Evolutionary conservation across 2,888 invertebrate genomes (phyloP).

Genomic region (Conops quadrifasciatus): DNA sequence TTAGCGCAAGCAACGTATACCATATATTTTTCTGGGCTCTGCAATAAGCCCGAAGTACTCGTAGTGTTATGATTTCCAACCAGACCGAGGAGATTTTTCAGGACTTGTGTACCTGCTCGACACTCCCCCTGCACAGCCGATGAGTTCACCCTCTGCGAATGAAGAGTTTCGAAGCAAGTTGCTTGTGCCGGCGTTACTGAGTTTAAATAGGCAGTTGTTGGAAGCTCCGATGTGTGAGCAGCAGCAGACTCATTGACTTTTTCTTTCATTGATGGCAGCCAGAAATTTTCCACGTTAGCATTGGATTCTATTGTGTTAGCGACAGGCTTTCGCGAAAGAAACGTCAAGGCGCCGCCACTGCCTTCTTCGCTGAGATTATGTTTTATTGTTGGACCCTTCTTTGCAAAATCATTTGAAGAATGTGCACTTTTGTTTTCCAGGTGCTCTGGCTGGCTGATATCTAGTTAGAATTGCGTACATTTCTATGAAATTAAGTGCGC

Average conservation of each 20-base stretch:
- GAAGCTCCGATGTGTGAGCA: not conserved
- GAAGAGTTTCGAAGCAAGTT: conserved; percentile 9
- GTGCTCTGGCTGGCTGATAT: conserved; percentile 5
- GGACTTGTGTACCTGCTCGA: conserved; percentile 47
- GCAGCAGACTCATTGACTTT: conserved; percentile 40
- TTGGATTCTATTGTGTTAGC: not conserved
- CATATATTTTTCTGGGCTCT: conserved; percentile 20
- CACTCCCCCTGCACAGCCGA: conserved; percentile 25
- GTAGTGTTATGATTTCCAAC: conserved; percentile 16
- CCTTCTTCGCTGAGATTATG: not conserved
- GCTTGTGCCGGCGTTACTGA: not conserved
- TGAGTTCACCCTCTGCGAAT: conserved; percentile 10
- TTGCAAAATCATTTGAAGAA: not conserved
- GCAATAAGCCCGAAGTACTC: not conserved
- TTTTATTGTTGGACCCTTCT: not conserved
- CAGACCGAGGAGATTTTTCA: conserved; percentile 50
- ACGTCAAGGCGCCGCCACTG: too few species aligned
- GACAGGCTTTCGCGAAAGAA: not conserved
- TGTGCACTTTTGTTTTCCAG: not conserved
- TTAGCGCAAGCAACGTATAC: not conserved
- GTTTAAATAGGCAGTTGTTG: not conserved
- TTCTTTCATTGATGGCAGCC: conserved; percentile 45
- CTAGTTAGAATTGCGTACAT: conserved; percentile 6
- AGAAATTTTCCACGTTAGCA: conserved; percentile 38
- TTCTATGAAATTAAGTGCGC: not conserved